Conservation (phyloP, 2,888 invertebrate species). For the Watsonalla binaria region DNA sequence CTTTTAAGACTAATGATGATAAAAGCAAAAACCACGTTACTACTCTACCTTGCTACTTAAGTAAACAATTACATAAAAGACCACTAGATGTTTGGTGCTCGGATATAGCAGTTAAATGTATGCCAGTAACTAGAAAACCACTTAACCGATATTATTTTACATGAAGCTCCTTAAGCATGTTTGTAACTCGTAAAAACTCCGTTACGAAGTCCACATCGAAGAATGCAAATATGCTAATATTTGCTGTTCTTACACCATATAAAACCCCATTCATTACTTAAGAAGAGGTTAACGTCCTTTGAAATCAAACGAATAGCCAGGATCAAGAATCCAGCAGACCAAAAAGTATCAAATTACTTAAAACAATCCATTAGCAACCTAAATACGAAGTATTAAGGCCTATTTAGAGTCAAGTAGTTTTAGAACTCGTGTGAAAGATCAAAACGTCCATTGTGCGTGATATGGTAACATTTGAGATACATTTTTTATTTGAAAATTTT, state of each 20-base stretch:
- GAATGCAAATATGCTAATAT: background rate
- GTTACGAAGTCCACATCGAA: background rate
- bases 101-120: too few relatives aligned
- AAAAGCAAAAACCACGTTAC: too few relatives aligned
- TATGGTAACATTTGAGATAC: constrained; percentile 28
- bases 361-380: constrained; percentile 9
- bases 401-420: constrained; percentile 8
- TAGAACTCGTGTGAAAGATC: constrained; percentile 47
- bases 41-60: too few relatives aligned
- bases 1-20: too few relatives aligned
- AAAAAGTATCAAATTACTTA: constrained; percentile 3
- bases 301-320: background rate
- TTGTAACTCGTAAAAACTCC: background rate
- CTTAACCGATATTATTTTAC: too few relatives aligned
- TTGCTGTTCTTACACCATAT: background rate
- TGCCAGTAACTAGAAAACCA: too few relatives aligned
- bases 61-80: too few relatives aligned
- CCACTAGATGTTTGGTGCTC: too few relatives aligned
- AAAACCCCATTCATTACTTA: background rate
- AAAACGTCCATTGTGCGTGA: constrained; percentile 53
- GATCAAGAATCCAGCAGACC: background rate
- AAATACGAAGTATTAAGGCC: constrained; percentile 15
- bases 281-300: background rate
- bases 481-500: constrained; percentile 3
- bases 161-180: background rate